These are phyloP conservation scores for Phrynosoma blainvillii DNA, from an alignment of 2,113 vertebrate genomes.

Conservation along the genomic window DNA sequence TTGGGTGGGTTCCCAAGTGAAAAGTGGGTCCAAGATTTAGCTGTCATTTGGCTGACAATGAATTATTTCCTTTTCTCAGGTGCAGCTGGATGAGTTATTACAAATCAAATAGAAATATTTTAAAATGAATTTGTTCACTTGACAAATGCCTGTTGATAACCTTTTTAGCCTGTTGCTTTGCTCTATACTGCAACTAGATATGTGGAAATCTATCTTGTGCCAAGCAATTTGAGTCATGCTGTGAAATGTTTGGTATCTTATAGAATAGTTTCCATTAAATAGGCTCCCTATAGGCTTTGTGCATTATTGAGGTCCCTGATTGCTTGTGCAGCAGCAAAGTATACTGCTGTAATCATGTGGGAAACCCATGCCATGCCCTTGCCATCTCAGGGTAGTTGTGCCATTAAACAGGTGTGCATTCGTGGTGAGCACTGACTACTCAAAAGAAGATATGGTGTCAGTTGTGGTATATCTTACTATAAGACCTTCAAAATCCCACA, in stretches of 20 bases:
- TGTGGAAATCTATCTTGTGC: background rate
- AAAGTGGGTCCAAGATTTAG: slow-evolving; percentile 40
- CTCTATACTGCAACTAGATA: slow-evolving; percentile 36
- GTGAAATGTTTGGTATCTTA: slow-evolving; percentile 24
- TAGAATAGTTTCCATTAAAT: slow-evolving; percentile 2
- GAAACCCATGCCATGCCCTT: background rate
- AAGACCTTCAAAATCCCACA: background rate
- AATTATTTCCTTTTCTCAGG: slow-evolving; percentile 26
- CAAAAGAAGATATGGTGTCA: background rate
- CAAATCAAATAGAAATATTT: slow-evolving; percentile 1
- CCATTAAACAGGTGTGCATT: background rate
- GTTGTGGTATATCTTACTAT: background rate
- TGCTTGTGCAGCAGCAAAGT: background rate
- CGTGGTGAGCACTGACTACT: background rate
- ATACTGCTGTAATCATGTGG: background rate
- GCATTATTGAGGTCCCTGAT: background rate
- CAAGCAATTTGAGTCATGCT: slow-evolving; percentile 30
- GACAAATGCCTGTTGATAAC: slow-evolving; percentile 39
- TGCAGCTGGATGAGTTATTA: slow-evolving; percentile 30
- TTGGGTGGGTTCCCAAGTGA: background rate
- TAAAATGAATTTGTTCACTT: slow-evolving; percentile 40
- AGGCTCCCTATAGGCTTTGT: background rate
- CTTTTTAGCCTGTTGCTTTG: slow-evolving; percentile 5
- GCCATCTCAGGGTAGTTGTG: background rate
- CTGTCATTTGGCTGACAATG: background rate